Percentiles rank a stretch among this genome's conserved stretches.
Evolutionary conservation across 2,888 invertebrate species (phyloP).

Genomic region (Reticulitermes lucifugus): DNA sequence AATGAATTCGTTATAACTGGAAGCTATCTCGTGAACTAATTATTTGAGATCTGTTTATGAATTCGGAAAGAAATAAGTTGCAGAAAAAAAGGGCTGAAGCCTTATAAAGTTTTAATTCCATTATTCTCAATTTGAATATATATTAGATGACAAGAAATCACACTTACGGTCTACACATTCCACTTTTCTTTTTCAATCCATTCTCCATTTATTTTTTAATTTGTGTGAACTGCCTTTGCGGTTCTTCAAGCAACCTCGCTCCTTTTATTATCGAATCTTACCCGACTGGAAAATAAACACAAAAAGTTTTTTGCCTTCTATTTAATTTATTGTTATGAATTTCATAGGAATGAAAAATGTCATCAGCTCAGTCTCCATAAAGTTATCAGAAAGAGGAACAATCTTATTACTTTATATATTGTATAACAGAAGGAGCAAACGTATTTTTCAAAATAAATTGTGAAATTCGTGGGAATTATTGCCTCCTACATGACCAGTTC

Average conservation of each 20-base stretch:
- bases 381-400: neutral
- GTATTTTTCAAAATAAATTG: neutral
- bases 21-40: conserved; percentile 10
- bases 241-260: neutral
- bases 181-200: neutral
- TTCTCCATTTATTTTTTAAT: neutral
- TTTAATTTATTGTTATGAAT: conserved; percentile 8
- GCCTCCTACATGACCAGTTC: too few species aligned
- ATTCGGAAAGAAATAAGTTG: conserved; percentile 11
- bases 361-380: neutral
- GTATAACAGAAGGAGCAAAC: neutral
- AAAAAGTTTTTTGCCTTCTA: neutral
- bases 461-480: neutral
- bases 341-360: neutral
- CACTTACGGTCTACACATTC: conserved; percentile 12
- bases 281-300: neutral
- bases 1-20: conserved; percentile 22
- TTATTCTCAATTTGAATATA: conserved; percentile 32
- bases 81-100: neutral
- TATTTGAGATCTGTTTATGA: conserved; percentile 32
- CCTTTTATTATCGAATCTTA: neutral
- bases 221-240: neutral
- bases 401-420: neutral
- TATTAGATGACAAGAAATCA: conserved; percentile 30
- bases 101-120: conserved; percentile 26